Evolutionary conservation across 2,888 invertebrate species (phyloP).

Genomic region (Caenorhabditis zanzibari): DNA sequence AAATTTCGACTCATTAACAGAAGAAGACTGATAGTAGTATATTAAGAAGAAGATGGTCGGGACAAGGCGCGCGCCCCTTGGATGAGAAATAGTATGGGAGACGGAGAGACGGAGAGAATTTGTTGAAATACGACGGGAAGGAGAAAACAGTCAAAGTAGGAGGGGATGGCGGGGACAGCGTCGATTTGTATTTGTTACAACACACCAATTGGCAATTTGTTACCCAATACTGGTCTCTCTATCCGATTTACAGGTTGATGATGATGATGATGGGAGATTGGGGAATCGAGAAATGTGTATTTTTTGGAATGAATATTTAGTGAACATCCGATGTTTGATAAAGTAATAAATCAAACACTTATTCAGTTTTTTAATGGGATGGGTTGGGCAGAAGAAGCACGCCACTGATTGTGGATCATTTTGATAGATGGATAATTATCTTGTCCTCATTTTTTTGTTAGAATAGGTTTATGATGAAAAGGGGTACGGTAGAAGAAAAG

Average conservation of each 20-base stretch:
- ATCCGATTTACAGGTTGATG: conserved; percentile 15
- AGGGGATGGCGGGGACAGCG: background rate
- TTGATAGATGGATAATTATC: background rate
- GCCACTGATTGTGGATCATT: background rate
- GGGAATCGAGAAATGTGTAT: conserved; percentile 1
- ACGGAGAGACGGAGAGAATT: conserved; percentile 38
- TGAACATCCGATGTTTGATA: background rate
- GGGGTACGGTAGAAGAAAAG: background rate
- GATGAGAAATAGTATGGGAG: conserved; percentile 5
- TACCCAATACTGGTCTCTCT: conserved; percentile 30
- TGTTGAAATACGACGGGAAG: conserved; percentile 2
- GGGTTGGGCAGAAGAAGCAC: background rate
- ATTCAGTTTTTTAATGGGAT: conserved; percentile 15
- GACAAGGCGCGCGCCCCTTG: conserved; percentile 17
- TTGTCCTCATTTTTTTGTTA: background rate
- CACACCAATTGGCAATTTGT: conserved; percentile 17
- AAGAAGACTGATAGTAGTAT: conserved; percentile 34
- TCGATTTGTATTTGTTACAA: conserved; percentile 48
- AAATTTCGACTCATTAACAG: conserved; percentile 7
- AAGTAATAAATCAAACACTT: conserved; percentile 11
- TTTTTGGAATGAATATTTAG: background rate
- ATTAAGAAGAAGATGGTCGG: conserved; percentile 15
- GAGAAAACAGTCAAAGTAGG: no score
- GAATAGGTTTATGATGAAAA: background rate
- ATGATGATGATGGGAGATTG: background rate